These are phyloP conservation scores for Hoplostethus atlanticus DNA, from an alignment of 2,797 vertebrate species.

Conservation along the genomic window DNA sequence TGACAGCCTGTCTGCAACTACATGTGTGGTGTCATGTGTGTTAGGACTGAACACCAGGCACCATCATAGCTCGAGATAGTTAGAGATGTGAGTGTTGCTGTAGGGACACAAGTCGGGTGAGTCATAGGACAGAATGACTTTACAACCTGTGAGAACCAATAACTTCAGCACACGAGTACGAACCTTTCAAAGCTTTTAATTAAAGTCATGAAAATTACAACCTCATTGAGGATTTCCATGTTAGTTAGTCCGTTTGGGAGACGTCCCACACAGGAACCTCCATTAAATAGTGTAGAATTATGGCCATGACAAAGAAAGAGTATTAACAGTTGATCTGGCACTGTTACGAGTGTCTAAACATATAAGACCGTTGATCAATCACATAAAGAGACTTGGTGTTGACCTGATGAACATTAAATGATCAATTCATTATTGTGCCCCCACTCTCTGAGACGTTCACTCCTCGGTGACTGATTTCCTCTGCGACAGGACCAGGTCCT, in stretches of 20 bases:
- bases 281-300: constrained; percentile 42
- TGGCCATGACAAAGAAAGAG: constrained; percentile 31
- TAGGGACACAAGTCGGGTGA: too few species aligned
- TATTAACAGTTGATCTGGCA: constrained; percentile 5
- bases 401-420: neutral
- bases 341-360: constrained; percentile 19
- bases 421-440: neutral
- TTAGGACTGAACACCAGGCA: too few species aligned
- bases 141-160: neutral
- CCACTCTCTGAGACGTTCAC: constrained; percentile 55
- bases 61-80: too few species aligned
- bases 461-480: constrained; percentile 91
- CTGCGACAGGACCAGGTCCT: constrained; percentile 90
- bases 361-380: constrained; percentile 6
- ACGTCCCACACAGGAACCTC: constrained; percentile 56
- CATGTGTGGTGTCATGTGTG: too few species aligned
- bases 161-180: neutral
- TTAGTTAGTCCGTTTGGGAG: constrained; percentile 32
- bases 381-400: neutral
- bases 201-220: constrained; percentile 36
- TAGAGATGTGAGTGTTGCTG: too few species aligned
- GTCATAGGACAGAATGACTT: neutral
- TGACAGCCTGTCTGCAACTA: too few species aligned
- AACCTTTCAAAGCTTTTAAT: constrained; percentile 45
- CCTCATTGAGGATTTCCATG: constrained; percentile 63